Base-by-base conservation (phyloP, 2,797 vertebrate genomes). In the Columba guinea region DNA sequence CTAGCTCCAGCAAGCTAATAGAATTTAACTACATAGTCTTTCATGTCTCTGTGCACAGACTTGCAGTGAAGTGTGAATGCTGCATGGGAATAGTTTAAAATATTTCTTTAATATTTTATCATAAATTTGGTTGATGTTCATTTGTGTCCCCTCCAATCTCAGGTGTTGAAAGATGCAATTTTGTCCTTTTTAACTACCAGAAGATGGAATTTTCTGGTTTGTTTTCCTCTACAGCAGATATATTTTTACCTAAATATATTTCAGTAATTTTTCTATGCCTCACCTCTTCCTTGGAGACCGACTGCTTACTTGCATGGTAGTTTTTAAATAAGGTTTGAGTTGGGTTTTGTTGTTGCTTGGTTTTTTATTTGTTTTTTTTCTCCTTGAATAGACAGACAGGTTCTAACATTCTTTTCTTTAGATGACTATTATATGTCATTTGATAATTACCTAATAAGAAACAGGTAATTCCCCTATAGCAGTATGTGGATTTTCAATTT, bases 81-180 rank as follows among this genome's bases (percentile, higher is more conserved):
- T 79, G 35, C 65, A 89, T 24, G 52, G 88, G 83, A 93, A 75
- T 68, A 73, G 49, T 56, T 86, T 85, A 76, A 92, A 90, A 86
- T 84, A 90, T 82, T 76, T 89, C 68, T 95, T 95, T 81, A 88
- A 91, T 87, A 83, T 94, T 97, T 95, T 92, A 95, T 86, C 68
- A 73, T 80, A 87, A 91, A 52, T 91, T 90, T 48, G 35, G 87
- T 67, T 49, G 20, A 76, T 55, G 92, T 46, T 95, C 21, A 6
- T 39, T 84, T 81, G 52, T 87, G 55, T 70, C 55, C 52, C 21
- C 49, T 80, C 44, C 6, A 17, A 84, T 52, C 77, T 89, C 86
- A 89, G 78, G 53, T 93, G 74, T 55, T 55, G 76, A 49, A 58
- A 96, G 79, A 91, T 53, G 27, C 46, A 94, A 3, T 26, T 79